These are phyloP conservation scores for Pelochelys cantorii DNA, from an alignment of 2,797 vertebrate genomes.

Conservation along the genomic window DNA sequence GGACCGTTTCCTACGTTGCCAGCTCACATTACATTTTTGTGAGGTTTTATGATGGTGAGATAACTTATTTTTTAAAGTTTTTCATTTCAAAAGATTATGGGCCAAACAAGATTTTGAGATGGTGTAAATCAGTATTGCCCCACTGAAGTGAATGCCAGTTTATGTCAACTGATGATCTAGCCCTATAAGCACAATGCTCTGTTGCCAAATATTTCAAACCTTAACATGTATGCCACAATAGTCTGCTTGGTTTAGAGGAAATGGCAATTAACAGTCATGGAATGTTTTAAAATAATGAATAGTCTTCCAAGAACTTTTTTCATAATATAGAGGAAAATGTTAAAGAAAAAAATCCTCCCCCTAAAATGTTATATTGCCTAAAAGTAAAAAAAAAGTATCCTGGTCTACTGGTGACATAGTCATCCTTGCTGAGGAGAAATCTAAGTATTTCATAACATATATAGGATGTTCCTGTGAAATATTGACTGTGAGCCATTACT, in stretches of 20 bases:
- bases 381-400: not conserved
- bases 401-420: not conserved
- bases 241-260: too few relatives aligned
- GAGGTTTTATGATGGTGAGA: rapidly evolving
- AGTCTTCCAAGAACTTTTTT: too few relatives aligned
- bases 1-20: not conserved
- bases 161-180: not conserved
- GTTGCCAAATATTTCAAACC: too few relatives aligned
- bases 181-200: too few relatives aligned
- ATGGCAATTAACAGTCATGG: too few relatives aligned
- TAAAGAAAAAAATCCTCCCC: not conserved
- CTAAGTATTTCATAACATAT: not conserved
- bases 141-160: rapidly evolving
- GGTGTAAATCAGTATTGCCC: rapidly evolving
- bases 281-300: too few relatives aligned
- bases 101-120: not conserved
- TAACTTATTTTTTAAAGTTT: not conserved
- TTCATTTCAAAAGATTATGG: rapidly evolving
- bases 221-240: too few relatives aligned
- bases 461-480: not conserved
- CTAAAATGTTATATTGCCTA: not conserved
- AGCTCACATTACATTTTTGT: not conserved
- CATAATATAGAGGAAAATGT: not conserved
- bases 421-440: not conserved
- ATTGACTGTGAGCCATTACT: not conserved